A percentile compares a stretch with the other conserved stretches of the same genome.
Conservation (phyloP, 2,888 invertebrate genomes). For the Lordiphosa fenestrarum region DNA sequence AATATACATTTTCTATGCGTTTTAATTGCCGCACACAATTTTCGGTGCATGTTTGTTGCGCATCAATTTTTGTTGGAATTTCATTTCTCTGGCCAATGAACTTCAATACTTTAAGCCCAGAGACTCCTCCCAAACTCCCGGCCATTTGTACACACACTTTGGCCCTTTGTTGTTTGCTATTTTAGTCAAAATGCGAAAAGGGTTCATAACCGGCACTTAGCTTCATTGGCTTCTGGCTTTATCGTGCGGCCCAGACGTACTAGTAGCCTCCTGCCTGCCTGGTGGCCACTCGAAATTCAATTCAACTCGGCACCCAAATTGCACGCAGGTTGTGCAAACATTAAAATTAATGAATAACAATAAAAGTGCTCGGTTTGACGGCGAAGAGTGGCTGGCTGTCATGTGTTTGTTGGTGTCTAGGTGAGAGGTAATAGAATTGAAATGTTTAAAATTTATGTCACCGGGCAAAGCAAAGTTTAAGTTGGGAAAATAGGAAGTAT, state of each 20-base stretch:
- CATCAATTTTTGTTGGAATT: slow-evolving; percentile 44
- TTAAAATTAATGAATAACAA: slow-evolving; percentile 79
- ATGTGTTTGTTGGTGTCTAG: too few species aligned
- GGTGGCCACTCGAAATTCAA: slow-evolving; percentile 64
- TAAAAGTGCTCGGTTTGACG: slow-evolving; percentile 44
- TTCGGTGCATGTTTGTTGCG: slow-evolving; percentile 55
- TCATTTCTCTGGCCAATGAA: slow-evolving; percentile 19
- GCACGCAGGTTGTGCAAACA: slow-evolving; percentile 70
- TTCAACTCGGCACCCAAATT: slow-evolving; percentile 51
- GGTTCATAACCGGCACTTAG: slow-evolving; percentile 74
- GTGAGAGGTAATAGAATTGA: slow-evolving; percentile 3
- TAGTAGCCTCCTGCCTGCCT: slow-evolving; percentile 24
- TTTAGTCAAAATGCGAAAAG: slow-evolving; percentile 60
- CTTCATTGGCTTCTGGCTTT: slow-evolving; percentile 66
- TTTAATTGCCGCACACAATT: slow-evolving; percentile 44
- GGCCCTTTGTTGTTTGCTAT: slow-evolving; percentile 41
- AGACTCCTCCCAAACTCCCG: slow-evolving; percentile 11
- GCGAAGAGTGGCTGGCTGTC: slow-evolving; percentile 20
- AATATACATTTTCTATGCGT: slow-evolving; percentile 41
- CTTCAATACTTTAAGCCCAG: slow-evolving; percentile 39
- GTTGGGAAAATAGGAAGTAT: too few species aligned
- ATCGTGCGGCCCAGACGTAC: slow-evolving; percentile 59
- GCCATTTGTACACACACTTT: slow-evolving; percentile 27
- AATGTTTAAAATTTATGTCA: slow-evolving; percentile 14
- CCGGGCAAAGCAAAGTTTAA: too few species aligned